A percentile compares a stretch with the other conserved stretches of the same genome.
phyloP scores from a whole-genome alignment of 2,113 vertebrate genomes.

The Microcebus lehilahytsara region DNA sequence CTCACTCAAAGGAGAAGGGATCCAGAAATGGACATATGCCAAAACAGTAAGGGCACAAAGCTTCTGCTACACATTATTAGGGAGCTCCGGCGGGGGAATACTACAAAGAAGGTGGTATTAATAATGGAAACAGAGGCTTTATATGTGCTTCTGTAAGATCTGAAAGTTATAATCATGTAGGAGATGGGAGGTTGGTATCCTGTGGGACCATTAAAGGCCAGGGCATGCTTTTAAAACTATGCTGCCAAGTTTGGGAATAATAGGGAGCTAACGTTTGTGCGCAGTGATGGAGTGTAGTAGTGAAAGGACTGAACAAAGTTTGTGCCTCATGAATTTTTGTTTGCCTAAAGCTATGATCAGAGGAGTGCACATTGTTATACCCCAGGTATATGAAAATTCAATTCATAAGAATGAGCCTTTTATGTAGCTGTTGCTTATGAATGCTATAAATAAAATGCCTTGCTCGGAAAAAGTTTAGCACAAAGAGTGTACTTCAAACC shows the following conservation, averaged over 20 bases:
- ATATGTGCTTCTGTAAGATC: background rate
- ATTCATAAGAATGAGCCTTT: background rate
- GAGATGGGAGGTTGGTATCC: background rate
- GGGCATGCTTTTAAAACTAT: background rate
- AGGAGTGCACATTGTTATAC: background rate
- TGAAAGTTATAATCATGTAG: background rate
- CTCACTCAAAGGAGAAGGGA: background rate
- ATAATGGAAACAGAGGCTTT: background rate
- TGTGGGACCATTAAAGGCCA: background rate
- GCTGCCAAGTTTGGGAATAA: background rate
- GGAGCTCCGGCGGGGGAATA: background rate
- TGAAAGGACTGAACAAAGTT: background rate
- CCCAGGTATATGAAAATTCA: background rate
- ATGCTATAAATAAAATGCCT: slow-evolving; percentile 11
- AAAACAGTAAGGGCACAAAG: background rate
- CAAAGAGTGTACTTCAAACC: background rate
- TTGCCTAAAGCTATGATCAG: background rate
- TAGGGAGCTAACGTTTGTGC: background rate
- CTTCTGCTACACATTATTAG: background rate
- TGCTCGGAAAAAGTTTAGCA: background rate
- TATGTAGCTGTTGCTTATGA: background rate
- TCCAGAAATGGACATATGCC: background rate
- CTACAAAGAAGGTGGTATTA: background rate
- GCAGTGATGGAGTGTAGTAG: background rate
- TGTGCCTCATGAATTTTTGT: slow-evolving; percentile 10